phyloP scores from a whole-genome alignment of 1,140 invertebrate species.

The Limonius californicus region DNA sequence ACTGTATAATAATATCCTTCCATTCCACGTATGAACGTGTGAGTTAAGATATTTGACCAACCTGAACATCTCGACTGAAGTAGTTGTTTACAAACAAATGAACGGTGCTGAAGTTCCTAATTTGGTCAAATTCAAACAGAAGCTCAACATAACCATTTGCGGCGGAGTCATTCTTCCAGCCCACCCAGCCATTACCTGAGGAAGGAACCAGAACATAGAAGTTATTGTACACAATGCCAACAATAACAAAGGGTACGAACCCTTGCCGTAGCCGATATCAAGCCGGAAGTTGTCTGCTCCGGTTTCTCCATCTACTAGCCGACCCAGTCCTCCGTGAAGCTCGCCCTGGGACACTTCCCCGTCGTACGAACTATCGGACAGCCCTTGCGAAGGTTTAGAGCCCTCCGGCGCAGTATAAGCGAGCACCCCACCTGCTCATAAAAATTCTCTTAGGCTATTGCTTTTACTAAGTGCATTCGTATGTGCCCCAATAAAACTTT shows the following conservation, averaged over 20 bases:
- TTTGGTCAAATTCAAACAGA: slow-evolving; percentile 64
- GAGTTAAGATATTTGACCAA: slow-evolving; percentile 37
- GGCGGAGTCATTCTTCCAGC: slow-evolving; percentile 66
- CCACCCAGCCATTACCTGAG: slow-evolving; percentile 73
- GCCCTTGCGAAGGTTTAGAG: slow-evolving; percentile 51
- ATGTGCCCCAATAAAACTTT: slow-evolving; percentile 23
- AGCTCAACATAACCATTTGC: slow-evolving; percentile 54
- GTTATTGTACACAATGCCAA: background rate
- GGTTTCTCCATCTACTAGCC: slow-evolving; percentile 66
- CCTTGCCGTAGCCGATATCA: slow-evolving; percentile 58
- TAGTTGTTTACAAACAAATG: slow-evolving; percentile 70
- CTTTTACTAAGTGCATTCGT: slow-evolving; percentile 26
- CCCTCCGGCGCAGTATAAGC: slow-evolving; percentile 68
- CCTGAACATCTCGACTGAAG: slow-evolving; percentile 63
- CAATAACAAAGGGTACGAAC: slow-evolving; percentile 38
- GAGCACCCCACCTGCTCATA: slow-evolving; percentile 59
- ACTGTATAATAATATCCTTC: too few species aligned
- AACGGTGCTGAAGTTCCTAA: slow-evolving; percentile 63
- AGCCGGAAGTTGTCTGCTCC: slow-evolving; percentile 67
- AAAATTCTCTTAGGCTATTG: slow-evolving; percentile 15
- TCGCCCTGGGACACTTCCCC: slow-evolving; percentile 53
- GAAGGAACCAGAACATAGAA: slow-evolving; percentile 24
- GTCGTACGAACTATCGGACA: slow-evolving; percentile 72
- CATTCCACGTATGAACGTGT: too few species aligned
- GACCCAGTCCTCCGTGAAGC: slow-evolving; percentile 60